Evolutionary conservation across 2,113 vertebrate genomes (phyloP), one percentile per base, ranked within the genome.

Genomic region (Hyaena hyaena): DNA sequence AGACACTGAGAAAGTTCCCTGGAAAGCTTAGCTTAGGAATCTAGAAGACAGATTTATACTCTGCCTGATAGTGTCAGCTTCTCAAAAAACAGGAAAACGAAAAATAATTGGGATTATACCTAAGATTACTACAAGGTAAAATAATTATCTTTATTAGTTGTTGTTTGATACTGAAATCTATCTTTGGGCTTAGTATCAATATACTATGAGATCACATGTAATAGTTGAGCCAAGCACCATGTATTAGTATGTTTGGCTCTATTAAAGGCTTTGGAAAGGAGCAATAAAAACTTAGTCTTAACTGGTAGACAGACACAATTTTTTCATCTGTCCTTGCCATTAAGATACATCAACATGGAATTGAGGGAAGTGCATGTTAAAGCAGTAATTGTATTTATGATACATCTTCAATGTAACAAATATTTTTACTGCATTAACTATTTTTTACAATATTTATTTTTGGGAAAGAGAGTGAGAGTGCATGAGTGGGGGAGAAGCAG

Each of bases 101-200:
- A 92, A 83, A 68, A 53, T 43, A 93, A 89, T 76, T 85, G 0
- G 53, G 33, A 88, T 95, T 85, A 74, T 4, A 92, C 74, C 35
- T 89, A 66, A 50, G 45, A 86, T 63, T 90, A 5, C 73, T 69
- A n/a, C 15, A 96, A 73, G n/a, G 23, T 85, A 88, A 85, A 89
- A 53, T 66, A 53, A 69, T 92, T 74, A 82, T 48, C 33, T n/a
- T 85, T 81, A 79, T 82, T 90, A 90, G 53, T 88, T 95, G 85
- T 45, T 90, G 21, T 69, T 65, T 88, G 76, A 90, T 2, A 6
- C 31, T 73, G 33, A 82, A 87, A 73, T 96, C 28, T 71, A 35
- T 86, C 66, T n/a, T 50, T 95, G 43, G 55, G 31, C 77, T 94
- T 86, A 58, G 76, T 81, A 90, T 68, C 92, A 92, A 71, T 66